These are phyloP conservation scores for Hypomecis atomaria DNA, from an alignment of 2,888 invertebrate genomes.

Conservation along the genomic window DNA sequence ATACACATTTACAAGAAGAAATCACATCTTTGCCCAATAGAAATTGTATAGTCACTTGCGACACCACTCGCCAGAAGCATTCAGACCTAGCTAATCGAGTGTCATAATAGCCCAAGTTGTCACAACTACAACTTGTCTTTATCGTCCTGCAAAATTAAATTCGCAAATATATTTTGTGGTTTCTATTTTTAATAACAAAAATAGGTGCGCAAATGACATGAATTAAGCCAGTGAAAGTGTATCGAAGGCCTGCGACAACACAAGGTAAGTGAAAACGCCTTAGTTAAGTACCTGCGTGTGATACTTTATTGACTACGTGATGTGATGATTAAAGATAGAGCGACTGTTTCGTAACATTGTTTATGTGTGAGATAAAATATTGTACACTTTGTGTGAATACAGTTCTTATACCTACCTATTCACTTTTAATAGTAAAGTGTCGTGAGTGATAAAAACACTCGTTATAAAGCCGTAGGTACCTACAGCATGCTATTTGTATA, in stretches of 20 bases:
- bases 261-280: constrained; percentile 43
- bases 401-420: neutral
- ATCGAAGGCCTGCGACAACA: constrained; percentile 3
- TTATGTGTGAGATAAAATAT: neutral
- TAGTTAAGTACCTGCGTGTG: neutral
- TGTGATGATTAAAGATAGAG: neutral
- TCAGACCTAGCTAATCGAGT: constrained; percentile 8
- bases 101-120: constrained; percentile 8
- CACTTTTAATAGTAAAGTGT: too few species aligned
- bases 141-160: neutral
- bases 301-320: constrained; percentile 14
- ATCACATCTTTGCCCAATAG: too few species aligned
- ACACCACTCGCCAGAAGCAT: neutral
- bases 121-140: constrained; percentile 22
- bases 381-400: neutral
- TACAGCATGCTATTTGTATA: too few species aligned
- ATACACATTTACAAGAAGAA: too few species aligned
- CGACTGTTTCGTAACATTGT: neutral
- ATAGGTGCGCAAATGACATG: neutral
- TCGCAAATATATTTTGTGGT: neutral
- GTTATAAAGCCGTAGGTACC: too few species aligned
- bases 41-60: neutral
- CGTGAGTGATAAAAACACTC: too few species aligned
- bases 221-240: constrained; percentile 40
- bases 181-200: neutral